Evolutionary conservation across 2,888 invertebrate genomes (phyloP), one percentile per base, ranked within the genome.

Genomic region (Platypus cylindrus): DNA sequence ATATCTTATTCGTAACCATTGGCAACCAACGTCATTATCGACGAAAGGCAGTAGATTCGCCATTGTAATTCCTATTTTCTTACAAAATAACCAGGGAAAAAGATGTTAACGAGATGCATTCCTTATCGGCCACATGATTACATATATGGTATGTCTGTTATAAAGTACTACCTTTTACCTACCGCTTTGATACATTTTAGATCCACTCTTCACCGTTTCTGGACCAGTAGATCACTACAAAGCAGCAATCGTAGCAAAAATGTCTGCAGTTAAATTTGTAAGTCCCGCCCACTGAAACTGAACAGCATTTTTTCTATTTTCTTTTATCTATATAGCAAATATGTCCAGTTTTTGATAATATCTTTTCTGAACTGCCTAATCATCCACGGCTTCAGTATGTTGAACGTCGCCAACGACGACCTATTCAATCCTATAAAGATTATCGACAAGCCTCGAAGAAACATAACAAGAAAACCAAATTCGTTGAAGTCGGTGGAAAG

Each of bases 321-420:
- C n/a, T n/a, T 36, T 25, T 26, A 22, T 25, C 11, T 23, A 35
- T 31, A 34, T 53, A 71, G 71, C 59, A 60, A 3, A 50, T 71
- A 25, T 70, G 69, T 34, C 73, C 73, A 0, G 60, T 70, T 1
- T 75, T 69, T 56, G 55, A 58, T 2, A 63, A 67, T 1, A 73
- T 75, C 73, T 76, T 75, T 46, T 71, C 73, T 1, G 72, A 71
- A 32, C 45, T 68, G 1, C 60, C 63, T 4, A 58, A 62, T 27
- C 60, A 59, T 30, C 68, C 71, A 0, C 55, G 69, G 5, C 53
- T 67, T 42, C 65, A 65, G 43, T 49, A 66, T 13, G 63, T 71
- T 54, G 51, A 65, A 56, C 49, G 54, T 32, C 45, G 43, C 33
- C 31, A 45, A 8, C 35, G 46, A 17, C 35, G 46, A 17, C 45